Base-by-base conservation (phyloP, 1,140 invertebrate species). In the Eurosta solidaginis region DNA sequence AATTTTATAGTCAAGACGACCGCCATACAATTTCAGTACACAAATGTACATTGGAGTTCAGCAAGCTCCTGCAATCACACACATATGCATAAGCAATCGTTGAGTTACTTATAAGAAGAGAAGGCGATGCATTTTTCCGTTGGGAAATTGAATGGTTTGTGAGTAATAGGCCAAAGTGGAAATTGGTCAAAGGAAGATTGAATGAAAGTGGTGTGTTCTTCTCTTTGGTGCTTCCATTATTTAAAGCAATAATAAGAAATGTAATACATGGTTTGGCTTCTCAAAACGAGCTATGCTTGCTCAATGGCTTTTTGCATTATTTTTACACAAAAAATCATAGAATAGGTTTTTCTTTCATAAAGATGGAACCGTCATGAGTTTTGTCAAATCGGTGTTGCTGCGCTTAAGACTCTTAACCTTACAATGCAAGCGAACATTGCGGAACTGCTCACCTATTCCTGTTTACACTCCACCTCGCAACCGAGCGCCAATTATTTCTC, bases 1-100 rank as follows among this genome's bases (percentile, higher is more conserved):
- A 68, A 68, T 68, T 68, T 68, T 68, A 36, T 68, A 68, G 59
- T 68, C n/a, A 68, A 68, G 59, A 68, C 59, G 59, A 40, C 33
- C n/a, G n/a, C n/a, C 59, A 40, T 20, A 33, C 59, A 68, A 68
- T 68, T 40, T 29, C 29, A 68, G 10, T 63, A 9, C 52, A 59
- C 52, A 59, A n/a, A n/a, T n/a, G n/a, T 17, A 29, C 27, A 4
- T 4, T 52, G 49, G 6, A 52, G 5, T 20, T 52, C 1, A 7
- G 10, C 54, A n/a, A n/a, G n/a, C n/a, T n/a, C n/a, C n/a, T n/a
- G n/a, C 27, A 20, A 1, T 3, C 27, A 59, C 52, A 59, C 12
- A 63, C 54, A 63, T 33, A 63, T 4, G 20, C 33, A 3, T 20
- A 63, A 9, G n/a, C 33, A 14, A 20, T 63, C 10, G 10, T 3